phyloP scores from a whole-genome alignment of 1,140 invertebrate genomes.

The Globodera ellingtonae region DNA sequence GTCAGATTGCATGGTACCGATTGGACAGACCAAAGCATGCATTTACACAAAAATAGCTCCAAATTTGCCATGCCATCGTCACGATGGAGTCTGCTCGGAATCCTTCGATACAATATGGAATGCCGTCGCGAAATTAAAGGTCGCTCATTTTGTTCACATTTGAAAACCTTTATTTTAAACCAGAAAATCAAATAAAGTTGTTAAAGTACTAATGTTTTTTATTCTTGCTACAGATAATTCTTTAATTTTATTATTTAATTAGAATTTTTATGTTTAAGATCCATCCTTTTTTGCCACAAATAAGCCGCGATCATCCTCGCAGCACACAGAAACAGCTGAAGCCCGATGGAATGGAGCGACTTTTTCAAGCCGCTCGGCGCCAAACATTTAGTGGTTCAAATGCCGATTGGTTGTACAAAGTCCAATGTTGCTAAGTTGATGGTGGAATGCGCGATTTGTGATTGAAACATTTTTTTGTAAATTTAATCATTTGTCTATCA shows the following conservation, averaged over 20 bases:
- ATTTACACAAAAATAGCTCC: not conserved
- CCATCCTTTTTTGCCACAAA: no score
- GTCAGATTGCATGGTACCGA: constrained; percentile 30
- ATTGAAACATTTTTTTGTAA: no score
- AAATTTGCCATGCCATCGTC: constrained; percentile 30
- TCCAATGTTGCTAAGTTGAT: not conserved
- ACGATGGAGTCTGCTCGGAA: constrained; percentile 32
- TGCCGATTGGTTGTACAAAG: not conserved
- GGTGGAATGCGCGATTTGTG: no score
- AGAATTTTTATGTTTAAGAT: no score
- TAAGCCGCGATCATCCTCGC: no score
- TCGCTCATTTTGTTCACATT: not conserved
- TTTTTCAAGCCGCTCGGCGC: not conserved
- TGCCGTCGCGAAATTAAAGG: not conserved
- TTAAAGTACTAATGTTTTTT: no score
- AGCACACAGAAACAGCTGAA: no score
- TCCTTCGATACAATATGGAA: constrained; percentile 31
- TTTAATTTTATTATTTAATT: no score
- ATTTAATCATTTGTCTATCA: no score
- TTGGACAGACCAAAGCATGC: constrained; percentile 12
- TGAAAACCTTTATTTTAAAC: no score
- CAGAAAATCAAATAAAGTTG: no score
- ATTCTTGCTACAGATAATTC: no score
- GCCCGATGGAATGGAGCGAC: not conserved
- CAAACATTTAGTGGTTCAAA: not conserved